Evolutionary conservation across 30 jellyfish, hydroid and myxozoan genomes (phyloP), one percentile per base, ranked within the genome.

Genomic region (Chironex yamaguchii): DNA sequence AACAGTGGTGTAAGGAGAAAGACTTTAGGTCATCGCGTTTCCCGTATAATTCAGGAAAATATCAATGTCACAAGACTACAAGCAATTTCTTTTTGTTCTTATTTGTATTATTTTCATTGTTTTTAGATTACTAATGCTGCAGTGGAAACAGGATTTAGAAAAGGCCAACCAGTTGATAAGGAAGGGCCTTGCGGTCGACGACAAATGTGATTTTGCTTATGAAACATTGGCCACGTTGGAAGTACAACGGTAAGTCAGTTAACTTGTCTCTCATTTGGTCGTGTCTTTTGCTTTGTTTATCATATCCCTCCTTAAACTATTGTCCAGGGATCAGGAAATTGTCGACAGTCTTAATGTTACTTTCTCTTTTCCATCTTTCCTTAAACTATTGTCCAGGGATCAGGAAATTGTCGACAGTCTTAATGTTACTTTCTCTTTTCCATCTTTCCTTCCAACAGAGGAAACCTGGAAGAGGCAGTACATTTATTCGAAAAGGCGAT

Each of bases 221-320:
- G 98, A 93, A 70, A 93, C 98, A 28, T 71, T 93, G 53, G 98
- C 98, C 6, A 93, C 97, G 22, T 67, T 93, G 22, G 96, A 93
- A 87, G 98, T 93, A 0, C 98, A 93, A 79, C 76, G 86, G 98
- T 93, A 31, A 23, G 91, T 26, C 30, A 23, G n/a, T n/a, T n/a
- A n/a, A n/a, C n/a, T n/a, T n/a, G n/a, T n/a, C n/a, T n/a, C n/a
- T n/a, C n/a, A n/a, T n/a, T n/a, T n/a, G n/a, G n/a, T n/a, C n/a
- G n/a, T n/a, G n/a, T n/a, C n/a, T n/a, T n/a, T 35, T 9, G 20
- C 28, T 34, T 21, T 67, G 62, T 67, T 53, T 24, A 30, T 1
- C 23, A 14, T 0, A 24, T 11, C 12, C 3, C 36, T 1, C 22
- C 2, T 1, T 9, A 34, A 35, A 36, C 0, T 31, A n/a, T n/a